Conservation (phyloP, 2,797 vertebrate species). For the Cuniculus paca region DNA sequence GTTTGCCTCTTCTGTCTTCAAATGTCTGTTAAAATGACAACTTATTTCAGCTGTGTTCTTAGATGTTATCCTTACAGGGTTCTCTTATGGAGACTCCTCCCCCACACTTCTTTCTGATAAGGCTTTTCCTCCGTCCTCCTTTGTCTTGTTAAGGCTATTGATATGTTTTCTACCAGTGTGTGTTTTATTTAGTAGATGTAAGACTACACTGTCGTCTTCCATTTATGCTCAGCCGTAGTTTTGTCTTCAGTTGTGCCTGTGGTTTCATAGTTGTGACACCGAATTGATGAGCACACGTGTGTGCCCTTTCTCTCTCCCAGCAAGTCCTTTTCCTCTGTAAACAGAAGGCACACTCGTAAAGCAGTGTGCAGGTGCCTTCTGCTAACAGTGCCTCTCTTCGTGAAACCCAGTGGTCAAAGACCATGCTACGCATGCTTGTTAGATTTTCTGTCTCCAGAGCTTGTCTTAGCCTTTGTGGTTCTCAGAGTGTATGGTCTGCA, state of each 20-base stretch:
- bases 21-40: background rate
- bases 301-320: background rate
- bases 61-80: background rate
- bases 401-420: background rate
- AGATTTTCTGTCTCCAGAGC: conserved; percentile 19
- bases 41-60: background rate
- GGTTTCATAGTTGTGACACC: background rate
- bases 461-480: background rate
- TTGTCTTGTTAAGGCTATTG: background rate
- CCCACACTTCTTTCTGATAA: background rate
- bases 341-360: background rate
- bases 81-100: background rate
- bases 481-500: background rate
- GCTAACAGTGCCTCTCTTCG: background rate
- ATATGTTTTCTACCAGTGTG: background rate
- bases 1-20: background rate
- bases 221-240: background rate
- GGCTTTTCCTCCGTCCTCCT: background rate
- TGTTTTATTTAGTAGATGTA: conserved; percentile 26
- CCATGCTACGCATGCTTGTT: background rate
- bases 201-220: background rate
- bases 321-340: background rate
- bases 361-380: background rate
- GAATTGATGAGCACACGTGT: background rate
- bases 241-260: background rate